Base-by-base conservation (phyloP, 2,797 vertebrate genomes). In the Macrochelys suwanniensis region DNA sequence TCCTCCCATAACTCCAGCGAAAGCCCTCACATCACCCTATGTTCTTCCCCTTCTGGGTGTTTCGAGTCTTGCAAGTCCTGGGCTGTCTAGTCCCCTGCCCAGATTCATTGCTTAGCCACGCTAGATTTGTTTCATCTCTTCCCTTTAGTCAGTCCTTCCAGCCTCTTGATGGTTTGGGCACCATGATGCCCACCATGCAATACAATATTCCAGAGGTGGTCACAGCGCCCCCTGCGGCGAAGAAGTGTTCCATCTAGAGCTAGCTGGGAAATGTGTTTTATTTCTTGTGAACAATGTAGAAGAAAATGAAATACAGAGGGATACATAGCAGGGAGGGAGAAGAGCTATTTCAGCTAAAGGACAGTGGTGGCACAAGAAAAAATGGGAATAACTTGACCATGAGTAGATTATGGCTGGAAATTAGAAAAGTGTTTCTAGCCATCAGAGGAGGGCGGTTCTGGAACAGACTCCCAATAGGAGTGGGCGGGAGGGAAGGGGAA, bases 11-110 rank as follows among this genome's bases (percentile, higher is more conserved):
- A 49, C 54, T 2, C 25, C 28, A 1, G 31, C 11, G 47, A 79
- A 0, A 49, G 11, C 3, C 7, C 50, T 6, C 57, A 7, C 33
- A 17, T 17, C 54, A 17, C 54, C 21, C 23, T 56, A 56, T n/a
- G 15, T n/a, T n/a, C 11, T 77, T 82, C 74, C 47, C 13, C 26
- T 2, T 84, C 56, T 82, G 31, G 0, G 0, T 0, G 57, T 65
- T n/a, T 59, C 3, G 3, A 45, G 9, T 2, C 21, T 77, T 54
- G 54, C 71, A 82, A 56, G 23, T 0, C 0, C 0, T 21, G 82
- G 25, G 21, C 68, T 12, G 1, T 61, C 82, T 79, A 45, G 37
- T 74, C 37, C 37, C 68, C 19, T 47, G 3, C 7, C 78, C 51
- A 0, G 2, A 0, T 0, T 2, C 21, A 45, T 2, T 2, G 13